A percentile compares a stretch with the other conserved stretches of the same genome.
phyloP scores from a whole-genome alignment of 2,113 vertebrate genomes.

The Atlantisia rogersi region DNA sequence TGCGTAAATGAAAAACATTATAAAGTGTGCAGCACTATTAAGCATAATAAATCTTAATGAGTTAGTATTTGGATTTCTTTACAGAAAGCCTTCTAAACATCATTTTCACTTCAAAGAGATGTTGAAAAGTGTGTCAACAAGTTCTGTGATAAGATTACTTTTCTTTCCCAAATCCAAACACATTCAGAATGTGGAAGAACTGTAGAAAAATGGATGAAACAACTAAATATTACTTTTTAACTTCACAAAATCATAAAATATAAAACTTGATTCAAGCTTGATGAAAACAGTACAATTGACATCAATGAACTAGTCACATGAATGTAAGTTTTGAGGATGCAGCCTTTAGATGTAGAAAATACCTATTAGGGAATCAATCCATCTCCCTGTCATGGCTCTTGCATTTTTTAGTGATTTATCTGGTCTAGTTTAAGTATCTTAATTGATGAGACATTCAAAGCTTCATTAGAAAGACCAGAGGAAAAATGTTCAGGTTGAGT shows the following conservation, averaged over 20 bases:
- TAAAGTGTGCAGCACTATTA: neutral
- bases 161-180: neutral
- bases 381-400: neutral
- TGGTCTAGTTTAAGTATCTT: slow-evolving; percentile 10
- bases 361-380: slow-evolving; percentile 7
- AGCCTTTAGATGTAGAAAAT: neutral
- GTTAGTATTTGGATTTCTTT: neutral
- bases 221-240: neutral
- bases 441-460: slow-evolving; percentile 40
- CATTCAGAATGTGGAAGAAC: neutral
- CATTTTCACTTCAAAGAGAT: neutral
- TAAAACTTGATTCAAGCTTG: neutral
- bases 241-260: neutral
- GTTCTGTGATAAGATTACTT: neutral
- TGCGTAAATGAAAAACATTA: neutral
- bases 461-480: neutral
- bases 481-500: neutral
- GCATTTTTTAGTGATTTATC: slow-evolving; percentile 47
- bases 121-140: slow-evolving; percentile 9
- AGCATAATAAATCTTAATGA: neutral
- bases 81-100: neutral
- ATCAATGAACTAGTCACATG: neutral
- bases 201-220: neutral
- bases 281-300: neutral
- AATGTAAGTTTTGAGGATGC: neutral